Percentiles rank a stretch among this genome's conserved stretches.
Evolutionary conservation across 1,140 invertebrate genomes (phyloP).

Genomic region (Dryas iulia): DNA sequence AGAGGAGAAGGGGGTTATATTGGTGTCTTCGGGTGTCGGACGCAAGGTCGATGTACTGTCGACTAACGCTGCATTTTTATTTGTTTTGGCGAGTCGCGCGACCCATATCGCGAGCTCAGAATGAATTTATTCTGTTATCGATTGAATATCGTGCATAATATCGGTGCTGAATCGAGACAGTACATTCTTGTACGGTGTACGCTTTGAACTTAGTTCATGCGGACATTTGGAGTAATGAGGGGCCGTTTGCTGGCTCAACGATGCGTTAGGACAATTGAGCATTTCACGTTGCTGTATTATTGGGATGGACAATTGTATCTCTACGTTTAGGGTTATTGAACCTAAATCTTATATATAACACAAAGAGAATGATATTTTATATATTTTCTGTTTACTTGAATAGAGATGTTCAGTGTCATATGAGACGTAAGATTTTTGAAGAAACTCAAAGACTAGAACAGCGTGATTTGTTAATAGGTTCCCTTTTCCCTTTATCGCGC

Average conservation of each 20-base stretch:
- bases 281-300: constrained; percentile 12
- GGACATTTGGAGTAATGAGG: constrained; percentile 25
- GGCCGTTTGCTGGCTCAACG: constrained; percentile 18
- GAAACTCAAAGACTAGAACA: not conserved
- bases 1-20: constrained; percentile 38
- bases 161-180: constrained; percentile 48
- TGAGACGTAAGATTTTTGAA: no score
- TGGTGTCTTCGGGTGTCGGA: constrained; percentile 43
- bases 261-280: constrained; percentile 17
- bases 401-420: no score
- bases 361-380: not conserved
- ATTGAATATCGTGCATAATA: constrained; percentile 74
- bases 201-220: constrained; percentile 24
- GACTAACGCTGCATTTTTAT: constrained; percentile 75
- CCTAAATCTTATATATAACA: not conserved
- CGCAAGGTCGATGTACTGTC: constrained; percentile 74
- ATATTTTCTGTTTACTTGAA: not conserved
- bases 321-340: not conserved
- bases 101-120: constrained; percentile 70
- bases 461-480: not conserved
- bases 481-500: not conserved
- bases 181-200: constrained; percentile 1
- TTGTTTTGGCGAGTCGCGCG: constrained; percentile 75
- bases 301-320: constrained; percentile 9
- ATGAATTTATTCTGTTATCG: constrained; percentile 79